Evolutionary conservation across 2,797 vertebrate genomes (phyloP).

Genomic region (Aldrovandia affinis): DNA sequence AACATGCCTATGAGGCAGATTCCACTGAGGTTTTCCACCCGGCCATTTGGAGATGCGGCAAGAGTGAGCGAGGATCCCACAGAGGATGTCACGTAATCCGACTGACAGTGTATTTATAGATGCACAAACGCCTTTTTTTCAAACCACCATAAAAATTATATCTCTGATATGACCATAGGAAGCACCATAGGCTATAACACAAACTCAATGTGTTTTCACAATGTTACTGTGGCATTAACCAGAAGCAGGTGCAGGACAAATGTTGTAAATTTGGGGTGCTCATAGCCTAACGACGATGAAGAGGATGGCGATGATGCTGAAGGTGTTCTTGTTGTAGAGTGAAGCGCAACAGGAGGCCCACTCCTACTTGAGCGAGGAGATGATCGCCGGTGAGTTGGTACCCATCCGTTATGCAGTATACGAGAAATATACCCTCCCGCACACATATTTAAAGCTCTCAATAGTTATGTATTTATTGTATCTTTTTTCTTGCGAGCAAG

Average conservation of each 20-base stretch:
- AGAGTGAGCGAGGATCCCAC: no score
- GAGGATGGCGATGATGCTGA: slow-evolving; percentile 25
- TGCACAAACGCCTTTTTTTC: neutral
- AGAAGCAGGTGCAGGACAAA: no score
- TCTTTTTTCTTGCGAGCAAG: neutral
- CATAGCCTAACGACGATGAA: neutral
- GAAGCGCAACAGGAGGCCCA: slow-evolving; percentile 96
- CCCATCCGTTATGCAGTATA: neutral
- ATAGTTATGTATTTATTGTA: neutral
- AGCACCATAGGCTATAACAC: neutral
- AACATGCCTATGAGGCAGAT: slow-evolving; percentile 65
- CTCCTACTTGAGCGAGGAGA: slow-evolving; percentile 97
- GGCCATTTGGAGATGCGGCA: slow-evolving; percentile 67
- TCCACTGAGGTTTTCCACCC: slow-evolving; percentile 69
- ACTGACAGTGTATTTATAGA: neutral
- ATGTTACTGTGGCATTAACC: no score
- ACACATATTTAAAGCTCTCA: neutral
- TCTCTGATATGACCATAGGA: neutral
- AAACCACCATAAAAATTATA: neutral
- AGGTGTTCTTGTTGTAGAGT: slow-evolving; percentile 75
- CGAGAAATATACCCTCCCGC: neutral
- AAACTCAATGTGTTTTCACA: neutral
- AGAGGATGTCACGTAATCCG: no score
- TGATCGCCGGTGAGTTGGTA: slow-evolving; percentile 87
- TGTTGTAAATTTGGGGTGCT: neutral